Base-by-base conservation (phyloP, 92 coral and sea anemone genomes). In the Epizoanthus stellaris region DNA sequence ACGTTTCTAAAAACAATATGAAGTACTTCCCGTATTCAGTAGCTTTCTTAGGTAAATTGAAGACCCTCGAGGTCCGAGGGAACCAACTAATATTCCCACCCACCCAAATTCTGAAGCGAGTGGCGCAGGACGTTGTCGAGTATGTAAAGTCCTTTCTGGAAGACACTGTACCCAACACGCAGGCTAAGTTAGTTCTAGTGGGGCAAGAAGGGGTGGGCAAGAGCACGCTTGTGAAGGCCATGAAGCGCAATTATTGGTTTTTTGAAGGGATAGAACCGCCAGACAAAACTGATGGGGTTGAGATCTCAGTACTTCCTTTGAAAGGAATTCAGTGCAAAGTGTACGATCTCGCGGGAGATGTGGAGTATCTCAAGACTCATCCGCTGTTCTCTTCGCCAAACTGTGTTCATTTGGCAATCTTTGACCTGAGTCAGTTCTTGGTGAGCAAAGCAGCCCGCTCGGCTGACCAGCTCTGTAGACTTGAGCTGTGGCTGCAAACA, bases 121-220 rank as follows among this genome's bases (percentile, higher is more conserved):
- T 11, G 16, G 70, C 38, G 6, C 70, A 25, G 16, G 70, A 66
- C 8, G 21, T 66, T 66, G 70, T 25, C 70, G 39, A 25, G 17
- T 66, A 23, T 66, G 38, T 66, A 6, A 66, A 38, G 5, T 34
- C 40, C 20, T 66, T 66, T 66, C 42, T 11, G 17, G 15, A 66
- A 3, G 42, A 66, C n/a, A 66, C 42, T 66, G 70, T 66, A 2
- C 70, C 70, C 2, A 66, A 66, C 40, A n/a, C 15, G 36, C 70
- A 66, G 70, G 20, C 70, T 20, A 66, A 66, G 42, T 13, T 66
- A 30, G 16, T 66, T 15, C 15, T 66, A 66, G 70, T 66, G 42
- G 89, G 89, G 11, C 85, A 85, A 30, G 89, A 85, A 85, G 85
- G 84, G n/a, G 89, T 76, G 11, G 89, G 89, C 3, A 77, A 85